These are phyloP conservation scores for Tauraco hartlaubi DNA, from an alignment of 2,797 vertebrate genomes.

Conservation along the genomic window DNA sequence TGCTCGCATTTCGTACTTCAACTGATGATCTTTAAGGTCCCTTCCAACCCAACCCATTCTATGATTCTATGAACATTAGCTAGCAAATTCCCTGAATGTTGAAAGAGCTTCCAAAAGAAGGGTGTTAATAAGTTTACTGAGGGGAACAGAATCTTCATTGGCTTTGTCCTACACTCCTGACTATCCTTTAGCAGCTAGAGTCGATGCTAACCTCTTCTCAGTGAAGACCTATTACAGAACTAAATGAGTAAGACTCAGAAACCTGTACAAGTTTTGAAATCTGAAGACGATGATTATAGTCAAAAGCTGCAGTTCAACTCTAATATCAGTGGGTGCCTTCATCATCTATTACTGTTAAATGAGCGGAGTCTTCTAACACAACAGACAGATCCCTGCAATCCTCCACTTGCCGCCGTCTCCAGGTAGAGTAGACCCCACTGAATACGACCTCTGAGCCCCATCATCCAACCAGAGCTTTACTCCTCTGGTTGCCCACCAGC, in stretches of 20 bases:
- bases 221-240: neutral
- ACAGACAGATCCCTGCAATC: neutral
- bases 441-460: fast-evolving
- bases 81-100: neutral
- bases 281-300: neutral
- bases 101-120: neutral
- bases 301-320: neutral
- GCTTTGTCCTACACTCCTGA: neutral
- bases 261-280: neutral
- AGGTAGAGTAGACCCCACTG: neutral
- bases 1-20: neutral
- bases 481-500: neutral
- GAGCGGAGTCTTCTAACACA: fast-evolving
- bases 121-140: neutral
- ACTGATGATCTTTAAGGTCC: neutral
- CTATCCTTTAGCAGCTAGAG: neutral
- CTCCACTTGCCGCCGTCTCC: neutral
- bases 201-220: neutral
- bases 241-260: neutral
- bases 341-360: neutral
- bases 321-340: neutral
- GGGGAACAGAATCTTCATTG: neutral
- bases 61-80: neutral
- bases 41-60: no score
- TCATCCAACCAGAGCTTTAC: neutral